These are phyloP conservation scores for Keiferia lycopersicella DNA, from an alignment of 2,888 invertebrate genomes.

Conservation along the genomic window DNA sequence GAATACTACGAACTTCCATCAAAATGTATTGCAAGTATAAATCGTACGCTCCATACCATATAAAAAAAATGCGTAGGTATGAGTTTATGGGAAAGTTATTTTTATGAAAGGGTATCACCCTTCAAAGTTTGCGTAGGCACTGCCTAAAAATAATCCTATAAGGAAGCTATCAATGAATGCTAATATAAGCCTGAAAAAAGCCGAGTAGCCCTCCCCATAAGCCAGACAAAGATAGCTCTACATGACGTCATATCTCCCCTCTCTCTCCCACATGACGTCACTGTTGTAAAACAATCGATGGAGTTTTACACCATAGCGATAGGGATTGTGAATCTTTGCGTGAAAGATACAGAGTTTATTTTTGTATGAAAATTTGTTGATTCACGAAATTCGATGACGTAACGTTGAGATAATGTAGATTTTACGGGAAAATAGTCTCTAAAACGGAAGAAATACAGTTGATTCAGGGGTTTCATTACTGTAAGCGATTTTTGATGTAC, in stretches of 20 bases:
- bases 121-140: too few species aligned
- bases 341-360: background rate
- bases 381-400: background rate
- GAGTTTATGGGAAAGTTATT: too few species aligned
- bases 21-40: too few species aligned
- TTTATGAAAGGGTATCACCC: too few species aligned
- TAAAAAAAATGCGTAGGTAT: too few species aligned
- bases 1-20: too few species aligned
- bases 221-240: slow-evolving; percentile 35
- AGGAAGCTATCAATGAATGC: too few species aligned
- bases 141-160: too few species aligned
- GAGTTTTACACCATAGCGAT: background rate
- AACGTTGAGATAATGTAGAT: background rate
- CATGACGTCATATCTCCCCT: slow-evolving; percentile 48
- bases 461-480: background rate
- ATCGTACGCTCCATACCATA: too few species aligned
- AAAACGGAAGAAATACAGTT: background rate
- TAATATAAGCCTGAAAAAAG: too few species aligned
- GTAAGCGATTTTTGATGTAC: slow-evolving; percentile 1
- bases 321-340: background rate
- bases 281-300: slow-evolving; percentile 29
- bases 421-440: background rate
- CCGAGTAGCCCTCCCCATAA: background rate
- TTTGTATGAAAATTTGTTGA: background rate
- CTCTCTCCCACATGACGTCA: slow-evolving; percentile 41